phyloP scores from a whole-genome alignment of 2,888 invertebrate species.

The Himalopsyche anomala region DNA sequence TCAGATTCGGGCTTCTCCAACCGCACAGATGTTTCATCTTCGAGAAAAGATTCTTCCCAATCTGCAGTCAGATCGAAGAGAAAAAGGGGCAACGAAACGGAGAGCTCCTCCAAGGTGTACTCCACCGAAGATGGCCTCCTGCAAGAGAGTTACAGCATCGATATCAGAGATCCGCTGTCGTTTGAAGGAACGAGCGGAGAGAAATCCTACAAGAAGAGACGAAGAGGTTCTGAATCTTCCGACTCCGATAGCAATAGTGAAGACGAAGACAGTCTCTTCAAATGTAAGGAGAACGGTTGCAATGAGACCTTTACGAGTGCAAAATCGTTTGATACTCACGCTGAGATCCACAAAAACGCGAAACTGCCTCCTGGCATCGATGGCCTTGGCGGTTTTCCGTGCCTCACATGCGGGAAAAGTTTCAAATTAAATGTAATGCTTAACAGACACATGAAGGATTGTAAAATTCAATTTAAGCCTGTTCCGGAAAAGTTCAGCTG shows the following conservation, averaged over 20 bases:
- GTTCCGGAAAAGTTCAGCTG: not conserved
- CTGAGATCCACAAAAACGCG: slow-evolving; percentile 28
- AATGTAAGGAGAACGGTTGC: slow-evolving; percentile 53
- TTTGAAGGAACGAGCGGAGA: slow-evolving; percentile 54
- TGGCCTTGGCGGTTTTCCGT: slow-evolving; percentile 66
- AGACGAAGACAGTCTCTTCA: slow-evolving; percentile 25
- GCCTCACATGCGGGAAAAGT: slow-evolving; percentile 72
- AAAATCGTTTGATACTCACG: slow-evolving; percentile 50
- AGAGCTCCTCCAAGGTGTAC: slow-evolving; percentile 27
- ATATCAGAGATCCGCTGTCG: slow-evolving; percentile 57
- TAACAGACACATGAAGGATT: slow-evolving; percentile 70
- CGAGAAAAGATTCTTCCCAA: slow-evolving; percentile 67
- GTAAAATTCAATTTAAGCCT: slow-evolving; percentile 31
- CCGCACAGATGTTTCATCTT: slow-evolving; percentile 72
- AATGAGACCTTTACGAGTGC: slow-evolving; percentile 55
- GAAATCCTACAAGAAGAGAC: slow-evolving; percentile 50
- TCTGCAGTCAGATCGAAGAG: slow-evolving; percentile 4
- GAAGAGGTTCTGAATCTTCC: slow-evolving; percentile 28
- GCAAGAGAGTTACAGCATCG: slow-evolving; percentile 63
- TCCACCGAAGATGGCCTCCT: slow-evolving; percentile 69
- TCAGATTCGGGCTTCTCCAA: slow-evolving; percentile 75
- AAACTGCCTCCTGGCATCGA: not conserved
- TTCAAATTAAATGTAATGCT: slow-evolving; percentile 76
- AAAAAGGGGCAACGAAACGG: slow-evolving; percentile 39
- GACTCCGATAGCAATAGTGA: slow-evolving; percentile 54